Percentiles rank a stretch among this genome's conserved stretches.
phyloP scores from a whole-genome alignment of 2,888 invertebrate species.

The Epirrhoe alternata region DNA sequence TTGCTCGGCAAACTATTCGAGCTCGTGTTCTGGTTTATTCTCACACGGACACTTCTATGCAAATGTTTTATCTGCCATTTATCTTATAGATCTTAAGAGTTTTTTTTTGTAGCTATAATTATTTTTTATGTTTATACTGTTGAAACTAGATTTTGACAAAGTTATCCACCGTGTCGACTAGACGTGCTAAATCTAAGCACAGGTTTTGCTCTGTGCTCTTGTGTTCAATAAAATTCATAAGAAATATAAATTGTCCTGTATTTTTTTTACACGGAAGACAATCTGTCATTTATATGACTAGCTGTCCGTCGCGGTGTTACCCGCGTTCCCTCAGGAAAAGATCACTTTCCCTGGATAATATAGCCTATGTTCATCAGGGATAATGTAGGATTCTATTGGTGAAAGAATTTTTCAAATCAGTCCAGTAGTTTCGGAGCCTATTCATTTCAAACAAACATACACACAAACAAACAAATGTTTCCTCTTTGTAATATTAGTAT shows the following conservation, averaged over 20 bases:
- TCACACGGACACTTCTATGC: constrained; percentile 4
- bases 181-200: constrained; percentile 15
- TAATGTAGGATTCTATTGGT: too few species aligned
- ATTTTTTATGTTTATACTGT: constrained; percentile 19
- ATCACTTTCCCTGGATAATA: too few species aligned
- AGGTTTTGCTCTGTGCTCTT: constrained; percentile 55
- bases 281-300: too few species aligned
- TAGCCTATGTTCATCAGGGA: too few species aligned
- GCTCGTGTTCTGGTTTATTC: not conserved
- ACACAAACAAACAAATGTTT: too few species aligned
- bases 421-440: too few species aligned
- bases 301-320: too few species aligned
- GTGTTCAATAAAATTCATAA: constrained; percentile 70
- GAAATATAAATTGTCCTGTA: constrained; percentile 18
- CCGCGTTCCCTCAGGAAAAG: too few species aligned
- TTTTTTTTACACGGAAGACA: not conserved
- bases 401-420: too few species aligned
- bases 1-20: constrained; percentile 6
- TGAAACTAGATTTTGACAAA: constrained; percentile 12
- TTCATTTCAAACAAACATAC: too few species aligned
- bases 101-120: constrained; percentile 15
- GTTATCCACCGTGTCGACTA: constrained; percentile 13
- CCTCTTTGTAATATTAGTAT: too few species aligned
- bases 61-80: constrained; percentile 26
- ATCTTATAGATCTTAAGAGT: constrained; percentile 12